Evolutionary conservation across 35 echinoderm and acorn worm genomes (phyloP).

Genomic region (Strongylocentrotus purpuratus): DNA sequence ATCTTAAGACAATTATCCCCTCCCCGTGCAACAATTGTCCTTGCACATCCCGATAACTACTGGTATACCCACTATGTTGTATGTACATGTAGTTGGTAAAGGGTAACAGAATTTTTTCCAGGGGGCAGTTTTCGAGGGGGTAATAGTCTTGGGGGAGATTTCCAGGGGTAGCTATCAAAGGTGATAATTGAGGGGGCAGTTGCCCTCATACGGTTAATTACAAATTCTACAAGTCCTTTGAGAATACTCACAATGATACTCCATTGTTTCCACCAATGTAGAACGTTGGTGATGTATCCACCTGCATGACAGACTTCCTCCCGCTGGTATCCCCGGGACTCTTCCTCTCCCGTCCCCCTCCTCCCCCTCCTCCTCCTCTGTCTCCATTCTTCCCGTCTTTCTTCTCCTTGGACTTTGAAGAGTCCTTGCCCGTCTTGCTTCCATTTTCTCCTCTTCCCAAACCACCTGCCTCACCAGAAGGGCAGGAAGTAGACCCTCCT

Average conservation of each 20-base stretch:
- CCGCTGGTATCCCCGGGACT: constrained; percentile 30
- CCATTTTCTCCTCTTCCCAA: background rate
- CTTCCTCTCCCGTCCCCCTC: constrained; percentile 36
- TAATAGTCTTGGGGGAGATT: no score
- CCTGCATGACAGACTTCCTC: constrained; percentile 47
- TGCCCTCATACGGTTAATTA: no score
- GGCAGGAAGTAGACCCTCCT: background rate
- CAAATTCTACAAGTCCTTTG: no score
- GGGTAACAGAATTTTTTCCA: no score
- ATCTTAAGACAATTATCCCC: no score
- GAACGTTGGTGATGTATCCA: constrained; percentile 65
- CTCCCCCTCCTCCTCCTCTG: background rate
- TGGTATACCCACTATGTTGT: no score
- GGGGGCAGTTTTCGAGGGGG: no score
- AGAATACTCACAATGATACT: constrained; percentile 86
- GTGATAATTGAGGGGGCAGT: background rate
- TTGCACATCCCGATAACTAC: no score
- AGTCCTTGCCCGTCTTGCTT: background rate
- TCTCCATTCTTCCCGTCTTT: constrained; percentile 13
- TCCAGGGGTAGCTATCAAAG: no score
- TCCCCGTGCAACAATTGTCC: no score
- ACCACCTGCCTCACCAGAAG: constrained; percentile 37
- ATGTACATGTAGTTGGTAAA: no score
- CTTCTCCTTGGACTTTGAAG: constrained; percentile 36
- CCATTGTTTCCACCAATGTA: constrained; percentile 97